These are phyloP conservation scores for Tricholaema leucomelas DNA, from an alignment of 2,113 vertebrate genomes.

Conservation along the genomic window DNA sequence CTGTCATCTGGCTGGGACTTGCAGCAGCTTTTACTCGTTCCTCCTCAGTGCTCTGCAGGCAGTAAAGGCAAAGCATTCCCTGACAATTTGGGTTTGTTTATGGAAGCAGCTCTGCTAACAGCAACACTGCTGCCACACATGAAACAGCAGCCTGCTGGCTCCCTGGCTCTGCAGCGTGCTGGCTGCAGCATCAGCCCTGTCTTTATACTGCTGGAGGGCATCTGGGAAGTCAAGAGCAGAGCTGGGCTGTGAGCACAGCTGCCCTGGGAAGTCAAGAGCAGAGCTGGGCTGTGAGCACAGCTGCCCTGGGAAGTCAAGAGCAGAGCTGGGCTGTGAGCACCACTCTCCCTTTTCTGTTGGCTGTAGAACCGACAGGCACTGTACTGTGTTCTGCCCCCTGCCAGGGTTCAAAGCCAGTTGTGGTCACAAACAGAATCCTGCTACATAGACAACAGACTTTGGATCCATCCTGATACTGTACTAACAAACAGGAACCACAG, in stretches of 20 bases:
- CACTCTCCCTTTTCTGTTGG: neutral
- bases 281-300: neutral
- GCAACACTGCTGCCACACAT: neutral
- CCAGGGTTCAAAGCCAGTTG: no score
- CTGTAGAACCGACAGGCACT: no score
- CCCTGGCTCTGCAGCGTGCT: fast-evolving
- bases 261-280: neutral
- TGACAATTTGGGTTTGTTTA: neutral
- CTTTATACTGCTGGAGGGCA: neutral
- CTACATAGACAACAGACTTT: no score
- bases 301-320: no score
- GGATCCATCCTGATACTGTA: no score
- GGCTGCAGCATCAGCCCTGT: neutral
- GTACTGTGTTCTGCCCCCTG: fast-evolving
- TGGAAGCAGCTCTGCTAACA: neutral
- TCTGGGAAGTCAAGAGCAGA: neutral
- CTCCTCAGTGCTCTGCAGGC: neutral
- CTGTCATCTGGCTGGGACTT: neutral
- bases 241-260: neutral
- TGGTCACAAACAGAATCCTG: no score
- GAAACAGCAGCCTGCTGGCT: neutral
- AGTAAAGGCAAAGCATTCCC: neutral
- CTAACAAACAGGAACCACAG: no score
- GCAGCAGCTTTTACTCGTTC: neutral
- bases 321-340: no score